Percentiles rank a stretch among this genome's conserved stretches.
Evolutionary conservation across 2,888 invertebrate genomes (phyloP).

Genomic region (Clusia tigrina): DNA sequence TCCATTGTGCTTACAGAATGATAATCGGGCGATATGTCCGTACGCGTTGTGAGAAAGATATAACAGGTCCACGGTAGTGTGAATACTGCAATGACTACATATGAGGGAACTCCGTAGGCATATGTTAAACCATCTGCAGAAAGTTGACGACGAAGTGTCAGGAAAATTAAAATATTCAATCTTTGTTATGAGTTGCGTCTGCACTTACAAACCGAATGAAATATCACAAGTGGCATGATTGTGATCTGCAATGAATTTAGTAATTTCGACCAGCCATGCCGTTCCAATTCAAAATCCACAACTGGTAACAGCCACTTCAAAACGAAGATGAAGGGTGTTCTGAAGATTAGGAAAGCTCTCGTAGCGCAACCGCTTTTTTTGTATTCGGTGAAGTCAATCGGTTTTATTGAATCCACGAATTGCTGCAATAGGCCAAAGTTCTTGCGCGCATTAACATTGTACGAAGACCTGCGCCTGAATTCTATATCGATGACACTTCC

Average conservation of each 20-base stretch:
- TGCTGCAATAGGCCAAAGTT: slow-evolving; percentile 35
- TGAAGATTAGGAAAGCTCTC: slow-evolving; percentile 42
- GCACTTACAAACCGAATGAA: too few species aligned
- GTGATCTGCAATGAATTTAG: slow-evolving; percentile 40
- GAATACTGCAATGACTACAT: too few species aligned
- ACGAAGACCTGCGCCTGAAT: slow-evolving; percentile 22
- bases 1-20: background rate
- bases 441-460: slow-evolving; percentile 9
- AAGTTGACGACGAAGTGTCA: too few species aligned
- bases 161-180: too few species aligned
- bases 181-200: too few species aligned
- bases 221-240: slow-evolving; percentile 9
- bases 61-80: too few species aligned
- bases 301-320: slow-evolving; percentile 65
- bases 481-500: slow-evolving; percentile 32
- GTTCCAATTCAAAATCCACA: slow-evolving; percentile 38
- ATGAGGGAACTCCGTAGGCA: too few species aligned
- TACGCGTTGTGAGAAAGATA: slow-evolving; percentile 27
- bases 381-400: slow-evolving; percentile 29
- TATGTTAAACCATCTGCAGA: too few species aligned
- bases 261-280: slow-evolving; percentile 48
- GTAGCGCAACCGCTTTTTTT: background rate
- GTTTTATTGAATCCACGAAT: slow-evolving; percentile 34
- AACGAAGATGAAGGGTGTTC: slow-evolving; percentile 66
- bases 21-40: slow-evolving; percentile 25